Percentiles rank a stretch among this genome's conserved stretches.
Conservation (phyloP, 2,113 vertebrate genomes). For the Aramus guarauna region DNA sequence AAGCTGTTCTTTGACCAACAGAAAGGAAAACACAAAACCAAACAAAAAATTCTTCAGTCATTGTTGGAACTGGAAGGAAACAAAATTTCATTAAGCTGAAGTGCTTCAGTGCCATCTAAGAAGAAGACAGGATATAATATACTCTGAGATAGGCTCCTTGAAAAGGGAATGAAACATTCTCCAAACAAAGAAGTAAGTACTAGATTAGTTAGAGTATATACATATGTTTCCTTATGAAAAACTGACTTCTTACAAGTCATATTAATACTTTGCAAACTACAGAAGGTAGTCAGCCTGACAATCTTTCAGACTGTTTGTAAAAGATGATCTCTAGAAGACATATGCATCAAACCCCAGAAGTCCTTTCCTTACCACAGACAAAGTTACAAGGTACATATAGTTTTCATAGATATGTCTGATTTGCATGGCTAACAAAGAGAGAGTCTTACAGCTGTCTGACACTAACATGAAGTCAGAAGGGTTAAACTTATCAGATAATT, state of each 20-base stretch:
- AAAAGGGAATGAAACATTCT: background rate
- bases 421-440: background rate
- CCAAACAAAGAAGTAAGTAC: background rate
- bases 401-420: background rate
- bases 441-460: background rate
- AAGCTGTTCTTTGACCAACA: background rate
- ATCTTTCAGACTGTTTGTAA: background rate
- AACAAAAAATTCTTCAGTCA: background rate
- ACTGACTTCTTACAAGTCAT: background rate
- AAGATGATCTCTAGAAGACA: background rate
- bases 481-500: background rate
- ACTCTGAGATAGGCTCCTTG: background rate
- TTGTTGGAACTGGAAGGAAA: background rate
- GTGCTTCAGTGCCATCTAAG: background rate
- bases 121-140: background rate
- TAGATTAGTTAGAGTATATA: background rate
- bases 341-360: background rate
- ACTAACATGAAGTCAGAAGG: background rate
- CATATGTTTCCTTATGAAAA: background rate
- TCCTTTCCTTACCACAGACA: background rate
- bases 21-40: background rate
- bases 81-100: background rate
- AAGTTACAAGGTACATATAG: background rate
- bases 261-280: background rate
- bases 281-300: background rate